Base-by-base conservation (phyloP, 2,797 vertebrate genomes). In the Anisognathus igniventris region DNA sequence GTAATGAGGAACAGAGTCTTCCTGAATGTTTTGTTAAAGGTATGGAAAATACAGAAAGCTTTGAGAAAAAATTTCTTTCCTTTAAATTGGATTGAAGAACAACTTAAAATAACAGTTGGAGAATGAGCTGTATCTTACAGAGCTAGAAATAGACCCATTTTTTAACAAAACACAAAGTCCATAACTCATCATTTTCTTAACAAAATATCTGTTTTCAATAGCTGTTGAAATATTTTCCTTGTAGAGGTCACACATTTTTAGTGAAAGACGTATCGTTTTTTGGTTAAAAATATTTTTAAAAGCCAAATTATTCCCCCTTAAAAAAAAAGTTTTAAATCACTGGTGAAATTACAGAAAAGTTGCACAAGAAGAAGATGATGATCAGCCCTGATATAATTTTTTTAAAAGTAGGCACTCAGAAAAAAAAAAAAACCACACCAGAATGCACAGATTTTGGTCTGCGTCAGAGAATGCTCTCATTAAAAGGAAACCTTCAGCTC, bases 181-280 rank as follows among this genome's bases (percentile, higher is more conserved):
- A 17, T 71, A 87, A 79, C 39, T 94, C 15, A 20, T 66, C 2
- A 8, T 75, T 80, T 95, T 74, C 58, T 66, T 74, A 71, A 61
- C 22, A 84, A 89, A 86, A 5, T 85, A 53, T 61, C 88, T 92
- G 86, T 83, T 96, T 95, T 75, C 89, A 91, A 88, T 92, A 68
- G 81, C 65, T 83, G 17, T 60, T 75, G 68, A 86, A 91, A 86
- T 92, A 56, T 72, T 95, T 92, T 86, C 19, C 68, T 92, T 61
- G 37, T 40, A 66, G 84, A 94, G 54, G 50, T 87, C 91, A 83
- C 75, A 74, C 78, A 77, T 94, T 90, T 92, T 79, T 92, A 48
- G 39, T n/a, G 66, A 45, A 75, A 85, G 54, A 57, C 2, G 2
- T 66, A 16, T 37, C 5, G 1, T 24, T 75, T 81, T 68, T 61